Evolutionary conservation across 2,797 vertebrate species (phyloP).

Genomic region (Cyprinodon diabolis): DNA sequence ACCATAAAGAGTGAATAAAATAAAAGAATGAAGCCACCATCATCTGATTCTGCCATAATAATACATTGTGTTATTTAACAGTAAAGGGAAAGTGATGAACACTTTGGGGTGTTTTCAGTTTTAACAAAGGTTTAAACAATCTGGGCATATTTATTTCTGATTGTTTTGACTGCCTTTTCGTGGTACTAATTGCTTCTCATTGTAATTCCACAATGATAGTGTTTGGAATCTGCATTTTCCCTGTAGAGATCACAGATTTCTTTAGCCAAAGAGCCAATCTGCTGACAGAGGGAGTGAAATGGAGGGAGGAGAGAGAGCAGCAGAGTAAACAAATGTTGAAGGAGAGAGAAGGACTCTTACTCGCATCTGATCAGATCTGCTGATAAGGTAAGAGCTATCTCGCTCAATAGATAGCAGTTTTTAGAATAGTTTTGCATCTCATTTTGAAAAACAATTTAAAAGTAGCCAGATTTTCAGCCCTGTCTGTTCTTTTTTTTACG

Average conservation of each 20-base stretch:
- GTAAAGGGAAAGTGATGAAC: not conserved
- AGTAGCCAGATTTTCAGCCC: not conserved
- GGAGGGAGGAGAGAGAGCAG: slow-evolving; percentile 48
- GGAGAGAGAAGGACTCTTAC: slow-evolving; percentile 65
- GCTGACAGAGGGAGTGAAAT: slow-evolving; percentile 46
- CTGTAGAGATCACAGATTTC: slow-evolving; percentile 42
- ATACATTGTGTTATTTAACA: not conserved
- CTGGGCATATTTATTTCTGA: not conserved
- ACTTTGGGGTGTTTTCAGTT: not conserved
- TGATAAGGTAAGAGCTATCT: slow-evolving; percentile 77
- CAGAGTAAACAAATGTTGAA: slow-evolving; percentile 61
- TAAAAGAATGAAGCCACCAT: no score
- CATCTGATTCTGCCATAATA: not conserved
- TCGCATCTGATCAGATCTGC: slow-evolving; percentile 74
- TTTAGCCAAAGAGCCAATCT: slow-evolving; percentile 61
- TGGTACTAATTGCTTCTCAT: not conserved
- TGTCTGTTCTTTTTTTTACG: not conserved
- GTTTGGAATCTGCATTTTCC: slow-evolving; percentile 1
- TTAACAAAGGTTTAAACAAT: not conserved
- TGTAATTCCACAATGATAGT: not conserved
- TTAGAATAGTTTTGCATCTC: slow-evolving; percentile 5
- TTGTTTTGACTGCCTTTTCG: not conserved
- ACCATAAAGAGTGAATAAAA: not conserved
- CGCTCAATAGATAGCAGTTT: slow-evolving; percentile 21
- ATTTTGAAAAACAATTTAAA: not conserved